Base-by-base conservation (phyloP, 2,888 invertebrate species). In the Cataglyphis rosenhaueri region DNA sequence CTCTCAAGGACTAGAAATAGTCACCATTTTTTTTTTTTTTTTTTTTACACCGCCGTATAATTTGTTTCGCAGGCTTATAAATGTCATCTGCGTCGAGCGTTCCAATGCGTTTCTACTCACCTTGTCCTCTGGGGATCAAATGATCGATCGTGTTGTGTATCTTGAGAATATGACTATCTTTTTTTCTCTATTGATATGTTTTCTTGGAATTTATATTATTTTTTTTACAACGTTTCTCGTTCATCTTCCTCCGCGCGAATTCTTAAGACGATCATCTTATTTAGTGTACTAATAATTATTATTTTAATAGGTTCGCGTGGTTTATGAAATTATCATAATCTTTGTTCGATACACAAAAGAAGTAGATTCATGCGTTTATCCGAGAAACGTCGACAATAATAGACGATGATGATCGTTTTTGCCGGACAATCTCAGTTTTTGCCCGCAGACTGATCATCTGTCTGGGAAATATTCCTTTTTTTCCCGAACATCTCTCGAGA, bases 1-100 rank as follows among this genome's bases (percentile, higher is more conserved):
- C 29, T 82, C 86, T 86, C 86, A 86, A 91, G 90, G 89, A 90
- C 90, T 92, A 92, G 92, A 88, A 91, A 92, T 90, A 91, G 91
- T 86, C 88, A 84, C 75, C 25, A 66, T 84, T 89, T 86, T 87
- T 32, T 32, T 32, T 32, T 32, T 32, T 32, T 32, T 32, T 32
- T 32, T 35, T 90, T 89, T 91, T 82, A 86, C 86, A 84, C 78
- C 81, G 81, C 61, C 74, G 85, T 84, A 90, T 91, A 93, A 93
- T 93, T 92, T 88, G 90, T 92, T 91, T 91, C 90, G 91, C 92
- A 87, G 89, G 87, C 85, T 83, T 55, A 68, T 65, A 75, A 84
- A 90, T 91, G 93, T 92, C 92, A 92, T 88, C 90, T 89, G 90
- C 88, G 87, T 84, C 87, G 87, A 83, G 78, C 52, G 52, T 52